These are phyloP conservation scores for Semibalanus balanoides DNA, from an alignment of 1,140 invertebrate genomes.

Conservation along the genomic window DNA sequence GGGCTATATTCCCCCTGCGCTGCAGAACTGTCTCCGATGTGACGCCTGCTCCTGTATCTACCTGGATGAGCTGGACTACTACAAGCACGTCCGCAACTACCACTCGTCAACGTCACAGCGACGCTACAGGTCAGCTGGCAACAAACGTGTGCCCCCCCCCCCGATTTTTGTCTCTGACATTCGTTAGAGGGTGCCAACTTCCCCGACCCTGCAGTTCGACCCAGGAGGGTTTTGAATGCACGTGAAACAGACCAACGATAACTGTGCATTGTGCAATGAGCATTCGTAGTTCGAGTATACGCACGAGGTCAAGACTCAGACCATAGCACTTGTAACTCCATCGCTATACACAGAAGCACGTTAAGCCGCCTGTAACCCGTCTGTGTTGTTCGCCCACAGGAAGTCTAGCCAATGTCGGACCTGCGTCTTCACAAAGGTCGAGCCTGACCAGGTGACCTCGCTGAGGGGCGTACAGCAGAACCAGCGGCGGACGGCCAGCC, in stretches of 20 bases:
- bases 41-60: constrained; percentile 28
- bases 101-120: constrained; percentile 11
- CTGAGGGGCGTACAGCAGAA: neutral
- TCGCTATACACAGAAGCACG: too few species aligned
- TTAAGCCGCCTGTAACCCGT: too few species aligned
- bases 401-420: neutral
- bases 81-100: constrained; percentile 28
- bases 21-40: constrained; percentile 27
- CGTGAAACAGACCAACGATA: too few species aligned
- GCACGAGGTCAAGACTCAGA: too few species aligned
- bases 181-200: too few species aligned
- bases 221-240: too few species aligned
- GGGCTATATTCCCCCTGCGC: neutral
- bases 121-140: neutral
- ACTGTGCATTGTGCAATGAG: too few species aligned
- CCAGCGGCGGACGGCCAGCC: neutral
- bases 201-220: too few species aligned
- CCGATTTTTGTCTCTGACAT: too few species aligned
- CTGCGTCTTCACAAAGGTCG: neutral
- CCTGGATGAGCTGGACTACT: constrained; percentile 25
- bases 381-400: neutral
- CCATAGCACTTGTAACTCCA: too few species aligned
- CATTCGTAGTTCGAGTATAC: too few species aligned
- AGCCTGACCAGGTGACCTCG: neutral
- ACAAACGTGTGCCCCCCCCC: too few species aligned